Conservation (phyloP, 2,797 vertebrate species). For the Chiroxiphia lanceolata region DNA sequence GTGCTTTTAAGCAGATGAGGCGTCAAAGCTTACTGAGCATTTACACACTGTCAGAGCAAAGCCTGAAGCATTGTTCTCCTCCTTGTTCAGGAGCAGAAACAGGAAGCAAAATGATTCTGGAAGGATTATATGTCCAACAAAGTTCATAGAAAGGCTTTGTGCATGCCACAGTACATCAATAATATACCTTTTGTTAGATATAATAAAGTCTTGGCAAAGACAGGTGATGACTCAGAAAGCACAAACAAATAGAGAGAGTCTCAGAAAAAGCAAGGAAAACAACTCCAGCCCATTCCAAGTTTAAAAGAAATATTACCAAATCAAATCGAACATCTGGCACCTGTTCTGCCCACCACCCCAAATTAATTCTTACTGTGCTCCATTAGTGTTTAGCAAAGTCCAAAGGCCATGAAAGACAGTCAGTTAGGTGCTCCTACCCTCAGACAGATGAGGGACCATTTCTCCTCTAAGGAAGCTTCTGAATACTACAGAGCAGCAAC, state of each 20-base stretch:
- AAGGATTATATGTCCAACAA: neutral
- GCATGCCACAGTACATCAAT: conserved; percentile 3
- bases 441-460: neutral
- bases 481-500: conserved; percentile 29
- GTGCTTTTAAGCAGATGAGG: neutral
- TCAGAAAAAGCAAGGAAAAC: conserved; percentile 9
- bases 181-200: conserved; percentile 34
- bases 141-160: conserved; percentile 37
- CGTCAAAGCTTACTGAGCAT: neutral
- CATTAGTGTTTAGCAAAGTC: neutral
- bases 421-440: neutral
- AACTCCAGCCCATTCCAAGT: neutral
- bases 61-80: neutral
- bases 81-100: neutral
- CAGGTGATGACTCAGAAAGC: conserved; percentile 40
- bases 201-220: conserved; percentile 44
- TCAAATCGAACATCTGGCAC: neutral
- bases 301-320: conserved; percentile 13
- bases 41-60: neutral
- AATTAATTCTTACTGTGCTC: neutral
- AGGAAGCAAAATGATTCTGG: neutral
- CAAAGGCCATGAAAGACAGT: neutral
- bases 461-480: neutral
- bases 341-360: neutral
- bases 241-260: conserved; percentile 5